Evolutionary conservation across 1,140 invertebrate genomes (phyloP), one percentile per base, ranked within the genome.

Genomic region (Bombus ignitus): DNA sequence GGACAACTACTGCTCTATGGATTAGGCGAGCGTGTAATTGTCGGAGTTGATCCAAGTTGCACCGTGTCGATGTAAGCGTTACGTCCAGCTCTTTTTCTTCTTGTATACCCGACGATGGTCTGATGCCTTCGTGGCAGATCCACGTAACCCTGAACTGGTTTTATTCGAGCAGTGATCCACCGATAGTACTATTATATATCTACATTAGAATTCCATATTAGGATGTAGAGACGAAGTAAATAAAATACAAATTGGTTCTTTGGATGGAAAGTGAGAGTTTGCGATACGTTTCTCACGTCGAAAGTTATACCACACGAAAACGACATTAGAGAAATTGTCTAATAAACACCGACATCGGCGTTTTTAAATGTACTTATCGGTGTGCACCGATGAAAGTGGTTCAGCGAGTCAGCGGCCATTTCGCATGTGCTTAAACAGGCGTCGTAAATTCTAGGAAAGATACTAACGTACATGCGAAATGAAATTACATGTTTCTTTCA

Each of bases 351-450:
- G 74, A 88, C 79, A 35, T 88, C 62, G 68, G 68, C 70, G 39
- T 75, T 66, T 66, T 74, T 81, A 78, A 65, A 81, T 66, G 65
- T 59, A 76, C 1, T 35, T 42, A 42, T 57, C 13, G 37, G 77
- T 74, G 65, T 81, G 68, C 62, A 80, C 87, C 81, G 88, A 92
- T 92, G 92, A 93, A 93, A 93, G 92, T 92, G 89, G 92, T 93
- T 90, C 90, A 90, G 90, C 91, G 81, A 91, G 90, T 91, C 90
- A 90, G 82, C 88, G 79, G 85, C 76, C 86, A 82, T 85, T 86
- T 85, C 57, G 53, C 18, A 32, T n/a, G 13, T 39, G 28, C 32
- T 13, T 28, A 22, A 15, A n/a, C 3, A 47, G 1, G 6, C 6
- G 37, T 28, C 9, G 59, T 18, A 22, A n/a, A n/a, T n/a, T 53